Evolutionary conservation across 2,113 vertebrate species (phyloP).

Genomic region (Nothobranchius furzeri): DNA sequence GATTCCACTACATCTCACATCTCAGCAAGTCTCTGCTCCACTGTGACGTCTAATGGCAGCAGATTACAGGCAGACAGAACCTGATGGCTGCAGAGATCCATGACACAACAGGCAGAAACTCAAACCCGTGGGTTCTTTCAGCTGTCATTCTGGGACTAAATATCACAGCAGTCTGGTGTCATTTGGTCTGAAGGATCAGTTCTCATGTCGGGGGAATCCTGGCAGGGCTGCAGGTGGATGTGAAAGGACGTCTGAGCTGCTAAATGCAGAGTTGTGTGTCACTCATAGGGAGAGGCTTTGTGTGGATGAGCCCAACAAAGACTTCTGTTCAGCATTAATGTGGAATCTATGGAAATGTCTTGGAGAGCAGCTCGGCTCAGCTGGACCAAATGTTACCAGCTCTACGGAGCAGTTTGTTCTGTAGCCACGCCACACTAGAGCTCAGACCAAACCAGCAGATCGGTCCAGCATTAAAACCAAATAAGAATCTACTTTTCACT

Average conservation of each 20-base stretch:
- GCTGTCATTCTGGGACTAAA: conserved; percentile 24
- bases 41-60: neutral
- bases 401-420: neutral
- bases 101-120: neutral
- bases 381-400: conserved; percentile 12
- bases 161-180: conserved; percentile 19
- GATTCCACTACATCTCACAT: neutral
- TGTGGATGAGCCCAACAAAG: conserved; percentile 44
- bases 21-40: neutral
- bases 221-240: conserved; percentile 37
- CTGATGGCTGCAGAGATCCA: neutral
- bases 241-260: conserved; percentile 50
- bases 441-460: neutral
- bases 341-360: conserved; percentile 56
- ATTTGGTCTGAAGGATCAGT: conserved; percentile 41
- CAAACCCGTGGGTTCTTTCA: neutral
- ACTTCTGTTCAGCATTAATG: conserved; percentile 53
- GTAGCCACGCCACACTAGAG: neutral
- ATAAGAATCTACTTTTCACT: no score
- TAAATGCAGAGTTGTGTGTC: conserved; percentile 54
- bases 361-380: neutral
- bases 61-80: conserved; percentile 1
- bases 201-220: conserved; percentile 25
- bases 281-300: conserved; percentile 57
- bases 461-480: neutral